A percentile compares a stretch with the other conserved stretches of the same genome.
Conservation (phyloP, 2,113 vertebrate species). For the Colistium nudipinnis region DNA sequence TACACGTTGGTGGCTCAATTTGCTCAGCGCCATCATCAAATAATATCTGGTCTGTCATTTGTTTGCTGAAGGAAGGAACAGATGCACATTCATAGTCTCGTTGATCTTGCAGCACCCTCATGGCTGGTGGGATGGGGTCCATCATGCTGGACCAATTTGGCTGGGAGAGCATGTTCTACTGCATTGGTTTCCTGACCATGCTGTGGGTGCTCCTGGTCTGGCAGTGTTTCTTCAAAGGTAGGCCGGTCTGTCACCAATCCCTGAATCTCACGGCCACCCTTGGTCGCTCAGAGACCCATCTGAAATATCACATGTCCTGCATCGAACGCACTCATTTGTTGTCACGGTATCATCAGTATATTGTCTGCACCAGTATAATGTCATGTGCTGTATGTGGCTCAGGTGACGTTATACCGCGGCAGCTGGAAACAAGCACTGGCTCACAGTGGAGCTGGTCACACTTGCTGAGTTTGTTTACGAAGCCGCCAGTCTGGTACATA, state of each 20-base stretch:
- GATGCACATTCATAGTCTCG: not conserved
- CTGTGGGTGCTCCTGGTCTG: conserved; percentile 87
- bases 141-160: conserved; percentile 85
- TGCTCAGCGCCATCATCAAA: too few species aligned
- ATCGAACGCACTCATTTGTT: too few species aligned
- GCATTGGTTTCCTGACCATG: conserved; percentile 81
- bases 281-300: too few species aligned
- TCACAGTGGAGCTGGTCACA: conserved; percentile 59
- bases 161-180: conserved; percentile 91
- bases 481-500: conserved; percentile 86
- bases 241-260: not conserved
- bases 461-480: conserved; percentile 84
- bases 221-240: conserved; percentile 83
- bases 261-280: not conserved
- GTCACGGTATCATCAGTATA: too few species aligned
- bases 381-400: not conserved
- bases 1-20: too few species aligned
- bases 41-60: too few species aligned
- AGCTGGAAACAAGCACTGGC: conserved; percentile 46
- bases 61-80: too few species aligned
- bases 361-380: not conserved
- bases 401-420: conserved; percentile 75
- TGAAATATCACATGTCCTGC: too few species aligned
- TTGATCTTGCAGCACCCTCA: conserved; percentile 79
- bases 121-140: conserved; percentile 87